Evolutionary conservation across 2,888 invertebrate genomes (phyloP), one percentile per base, ranked within the genome.

Genomic region (Litoditis marina): DNA sequence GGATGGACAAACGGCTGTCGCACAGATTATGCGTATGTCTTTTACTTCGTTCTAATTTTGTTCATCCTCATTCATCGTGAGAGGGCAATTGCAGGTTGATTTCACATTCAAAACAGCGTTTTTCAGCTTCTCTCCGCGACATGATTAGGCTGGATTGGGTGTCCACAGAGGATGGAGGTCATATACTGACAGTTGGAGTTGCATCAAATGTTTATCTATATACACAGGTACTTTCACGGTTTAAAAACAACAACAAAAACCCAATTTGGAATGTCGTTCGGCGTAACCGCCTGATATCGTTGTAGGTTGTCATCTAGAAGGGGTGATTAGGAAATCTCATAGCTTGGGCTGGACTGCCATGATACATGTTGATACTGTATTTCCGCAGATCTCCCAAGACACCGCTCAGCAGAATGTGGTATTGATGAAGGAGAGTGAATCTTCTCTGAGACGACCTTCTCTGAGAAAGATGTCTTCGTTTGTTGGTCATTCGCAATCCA

Each of bases 121-220:
- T 52, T 76, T 51, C 87, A 78, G 73, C 71, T 32, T 49, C 60
- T 42, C 52, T 78, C 31, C 46, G 63, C 16, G 64, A 72, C 46
- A 65, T 74, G 52, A 73, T 79, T 13, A 68, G 80, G 16, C 62
- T 82, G 28, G 98, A 98, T 85, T 98, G 98, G 98, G 95, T 96
- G 13, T 94, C 95, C 0, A 94, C 95, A 76, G 98, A 99, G 84
- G 96, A 99, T 83, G 98, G 98, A 0, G 92, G 94, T 0, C 96
- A 98, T 84, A 92, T 98, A 77, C 85, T 98, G 42, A 96, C 98
- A 0, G 94, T 98, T n/a, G 80, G 80, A 52, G 72, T 82, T 30
- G 81, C 74, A 11, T 63, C 78, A 11, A 83, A 87, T 82, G 91
- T 95, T 42, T 88, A 93, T 83, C 85, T 95, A 7, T 95, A 93